A percentile compares a stretch with the other conserved stretches of the same genome.
Conservation (phyloP, 2,888 invertebrate genomes). For the Cyrtodaria siliqua region DNA sequence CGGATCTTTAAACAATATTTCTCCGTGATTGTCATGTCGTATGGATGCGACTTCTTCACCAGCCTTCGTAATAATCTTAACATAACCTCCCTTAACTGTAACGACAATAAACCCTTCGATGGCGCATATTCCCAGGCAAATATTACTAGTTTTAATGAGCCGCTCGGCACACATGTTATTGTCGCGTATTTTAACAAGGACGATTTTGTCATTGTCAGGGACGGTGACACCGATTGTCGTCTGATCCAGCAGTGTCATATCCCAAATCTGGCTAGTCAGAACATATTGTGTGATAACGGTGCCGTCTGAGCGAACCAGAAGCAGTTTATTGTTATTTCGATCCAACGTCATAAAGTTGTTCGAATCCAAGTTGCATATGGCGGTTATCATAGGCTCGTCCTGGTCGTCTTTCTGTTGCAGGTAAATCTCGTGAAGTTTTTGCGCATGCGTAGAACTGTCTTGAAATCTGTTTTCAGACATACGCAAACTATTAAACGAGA, state of each 20-base stretch:
- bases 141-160: constrained; percentile 55
- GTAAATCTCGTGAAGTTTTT: constrained; percentile 52
- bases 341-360: constrained; percentile 57
- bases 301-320: constrained; percentile 54
- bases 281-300: constrained; percentile 53
- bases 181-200: constrained; percentile 54
- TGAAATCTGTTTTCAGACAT: constrained; percentile 11
- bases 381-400: constrained; percentile 56
- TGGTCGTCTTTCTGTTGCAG: constrained; percentile 55
- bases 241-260: constrained; percentile 52
- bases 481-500: constrained; percentile 22
- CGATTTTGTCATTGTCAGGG: constrained; percentile 61
- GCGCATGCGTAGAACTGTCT: constrained; percentile 31
- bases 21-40: constrained; percentile 52
- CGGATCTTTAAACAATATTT: constrained; percentile 53
- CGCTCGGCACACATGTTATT: constrained; percentile 49
- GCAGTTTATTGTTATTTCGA: constrained; percentile 55
- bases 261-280: constrained; percentile 62
- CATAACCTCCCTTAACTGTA: constrained; percentile 60
- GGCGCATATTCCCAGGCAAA: constrained; percentile 54
- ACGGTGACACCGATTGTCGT: constrained; percentile 54
- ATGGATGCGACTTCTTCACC: constrained; percentile 59
- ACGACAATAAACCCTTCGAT: constrained; percentile 58
- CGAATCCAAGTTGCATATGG: constrained; percentile 45
- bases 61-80: constrained; percentile 56